Evolutionary conservation across 2,113 vertebrate species (phyloP).

Genomic region (Spea bombifrons): DNA sequence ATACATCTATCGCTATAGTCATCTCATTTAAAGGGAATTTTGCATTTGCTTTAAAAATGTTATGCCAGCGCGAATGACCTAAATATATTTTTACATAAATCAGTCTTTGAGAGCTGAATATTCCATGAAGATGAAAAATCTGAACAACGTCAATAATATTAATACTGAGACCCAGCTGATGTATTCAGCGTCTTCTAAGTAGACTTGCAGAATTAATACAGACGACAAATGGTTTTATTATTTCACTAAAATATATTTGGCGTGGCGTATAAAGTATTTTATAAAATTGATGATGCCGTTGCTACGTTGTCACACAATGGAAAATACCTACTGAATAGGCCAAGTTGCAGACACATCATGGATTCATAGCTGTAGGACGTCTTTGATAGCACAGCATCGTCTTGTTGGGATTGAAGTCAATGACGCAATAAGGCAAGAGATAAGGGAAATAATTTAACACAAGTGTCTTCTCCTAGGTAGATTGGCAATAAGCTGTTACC

Average conservation of each 20-base stretch:
- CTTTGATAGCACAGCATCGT: background rate
- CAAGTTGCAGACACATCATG: background rate
- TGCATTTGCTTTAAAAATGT: constrained; percentile 19
- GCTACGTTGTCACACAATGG: background rate
- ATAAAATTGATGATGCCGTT: background rate
- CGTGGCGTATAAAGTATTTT: constrained; percentile 4
- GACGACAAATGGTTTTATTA: constrained; percentile 28
- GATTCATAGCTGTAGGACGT: constrained; percentile 5
- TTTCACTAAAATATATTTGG: constrained; percentile 14
- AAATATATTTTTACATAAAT: constrained; percentile 26
- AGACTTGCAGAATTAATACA: background rate
- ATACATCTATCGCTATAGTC: background rate
- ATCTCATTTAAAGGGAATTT: constrained; percentile 11
- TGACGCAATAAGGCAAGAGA: background rate
- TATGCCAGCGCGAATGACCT: constrained; percentile 12
- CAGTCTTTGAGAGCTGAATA: background rate
- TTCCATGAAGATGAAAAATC: constrained; percentile 4
- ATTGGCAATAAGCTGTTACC: background rate
- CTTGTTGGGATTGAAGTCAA: background rate
- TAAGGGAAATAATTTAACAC: constrained; percentile 3
- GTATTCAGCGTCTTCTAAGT: constrained; percentile 5
- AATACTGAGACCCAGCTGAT: constrained; percentile 1
- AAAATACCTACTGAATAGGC: background rate
- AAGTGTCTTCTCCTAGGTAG: background rate
- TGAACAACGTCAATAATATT: constrained; percentile 14